phyloP scores from a whole-genome alignment of 1,140 invertebrate species.

The Subanguina moxae region DNA sequence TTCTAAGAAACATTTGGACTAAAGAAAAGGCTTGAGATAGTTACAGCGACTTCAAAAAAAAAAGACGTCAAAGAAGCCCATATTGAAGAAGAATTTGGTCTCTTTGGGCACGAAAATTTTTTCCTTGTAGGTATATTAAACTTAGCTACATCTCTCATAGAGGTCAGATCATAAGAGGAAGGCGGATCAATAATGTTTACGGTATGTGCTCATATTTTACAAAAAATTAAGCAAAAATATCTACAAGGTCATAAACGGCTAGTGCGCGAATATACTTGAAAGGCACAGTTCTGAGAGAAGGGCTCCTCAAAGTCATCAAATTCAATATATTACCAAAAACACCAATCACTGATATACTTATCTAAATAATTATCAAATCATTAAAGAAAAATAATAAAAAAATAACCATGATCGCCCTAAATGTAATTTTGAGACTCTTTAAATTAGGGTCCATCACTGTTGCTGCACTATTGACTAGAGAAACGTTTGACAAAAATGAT shows the following conservation, averaged over 20 bases:
- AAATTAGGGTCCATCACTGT: constrained; percentile 14
- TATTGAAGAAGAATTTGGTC: no score
- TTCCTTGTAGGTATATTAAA: no score
- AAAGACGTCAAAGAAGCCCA: no score
- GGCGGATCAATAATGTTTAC: no score
- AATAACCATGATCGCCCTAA: constrained; percentile 39
- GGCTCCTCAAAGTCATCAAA: constrained; percentile 48
- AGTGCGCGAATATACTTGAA: constrained; percentile 56
- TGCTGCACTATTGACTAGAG: not conserved
- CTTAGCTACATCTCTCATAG: no score
- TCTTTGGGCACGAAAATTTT: no score
- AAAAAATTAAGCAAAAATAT: not conserved
- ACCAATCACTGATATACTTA: constrained; percentile 47
- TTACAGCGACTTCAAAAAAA: no score
- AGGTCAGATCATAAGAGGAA: no score
- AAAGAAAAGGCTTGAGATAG: no score
- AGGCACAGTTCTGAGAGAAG: constrained; percentile 53
- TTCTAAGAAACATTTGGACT: no score
- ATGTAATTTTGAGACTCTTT: constrained; percentile 29
- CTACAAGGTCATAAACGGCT: constrained; percentile 55
- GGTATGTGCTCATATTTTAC: not conserved
- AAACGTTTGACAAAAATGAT: no score
- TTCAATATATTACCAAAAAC: constrained; percentile 53
- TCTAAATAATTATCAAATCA: constrained; percentile 21
- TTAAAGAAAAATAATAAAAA: not conserved